Conservation (phyloP, 2,113 vertebrate genomes). For the Eulacestoma nigropectus region DNA sequence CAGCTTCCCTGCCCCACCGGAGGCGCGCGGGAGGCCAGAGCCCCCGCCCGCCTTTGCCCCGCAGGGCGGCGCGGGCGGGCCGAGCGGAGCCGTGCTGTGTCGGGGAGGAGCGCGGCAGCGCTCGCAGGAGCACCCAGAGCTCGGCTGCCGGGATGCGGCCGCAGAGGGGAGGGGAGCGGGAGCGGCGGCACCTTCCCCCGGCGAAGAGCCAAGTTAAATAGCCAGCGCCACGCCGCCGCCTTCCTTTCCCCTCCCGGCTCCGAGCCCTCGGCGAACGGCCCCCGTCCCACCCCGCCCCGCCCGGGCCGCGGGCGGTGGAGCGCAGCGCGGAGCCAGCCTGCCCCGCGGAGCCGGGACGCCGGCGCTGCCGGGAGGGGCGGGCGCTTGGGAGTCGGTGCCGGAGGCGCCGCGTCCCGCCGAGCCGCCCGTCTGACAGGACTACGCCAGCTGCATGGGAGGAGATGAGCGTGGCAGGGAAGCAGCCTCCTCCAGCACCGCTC, state of each 20-base stretch:
- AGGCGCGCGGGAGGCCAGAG: neutral
- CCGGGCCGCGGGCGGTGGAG: neutral
- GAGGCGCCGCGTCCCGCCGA: conserved; percentile 40
- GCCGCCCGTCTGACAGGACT: conserved; percentile 63
- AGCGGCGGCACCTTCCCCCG: neutral
- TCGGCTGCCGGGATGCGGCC: neutral
- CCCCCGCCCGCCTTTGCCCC: neutral
- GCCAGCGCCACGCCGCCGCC: neutral
- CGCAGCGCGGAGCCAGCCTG: neutral
- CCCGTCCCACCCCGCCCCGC: neutral
- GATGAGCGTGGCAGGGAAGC: conserved; percentile 85
- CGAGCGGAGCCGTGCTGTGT: neutral
- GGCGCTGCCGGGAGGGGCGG: neutral
- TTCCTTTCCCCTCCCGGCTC: neutral
- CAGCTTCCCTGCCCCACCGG: neutral
- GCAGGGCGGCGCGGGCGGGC: neutral
- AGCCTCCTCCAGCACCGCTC: conserved; percentile 71
- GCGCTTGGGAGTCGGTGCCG: conserved; percentile 66
- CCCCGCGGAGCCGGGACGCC: neutral
- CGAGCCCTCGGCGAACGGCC: neutral
- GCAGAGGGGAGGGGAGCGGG: neutral
- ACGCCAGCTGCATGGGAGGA: conserved; percentile 79
- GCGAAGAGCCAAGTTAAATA: conserved; percentile 12
- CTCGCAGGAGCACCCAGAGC: neutral
- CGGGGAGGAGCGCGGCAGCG: neutral